These are phyloP conservation scores for Styela clava DNA, from an alignment of 23 tunicate genomes.

Conservation along the genomic window DNA sequence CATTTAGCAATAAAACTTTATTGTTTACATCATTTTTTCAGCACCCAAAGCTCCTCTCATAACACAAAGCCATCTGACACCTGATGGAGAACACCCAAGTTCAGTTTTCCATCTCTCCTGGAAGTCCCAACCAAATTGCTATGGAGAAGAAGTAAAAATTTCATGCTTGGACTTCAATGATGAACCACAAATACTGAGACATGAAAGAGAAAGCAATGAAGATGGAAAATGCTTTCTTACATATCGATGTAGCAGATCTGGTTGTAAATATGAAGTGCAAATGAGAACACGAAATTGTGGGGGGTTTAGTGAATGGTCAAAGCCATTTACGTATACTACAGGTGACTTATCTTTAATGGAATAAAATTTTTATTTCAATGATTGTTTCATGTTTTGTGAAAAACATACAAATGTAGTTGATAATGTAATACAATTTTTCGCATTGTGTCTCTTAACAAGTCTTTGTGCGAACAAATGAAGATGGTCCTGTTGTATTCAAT, in stretches of 20 bases:
- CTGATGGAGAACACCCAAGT: not conserved
- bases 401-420: no score
- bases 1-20: no score
- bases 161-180: not conserved
- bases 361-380: no score
- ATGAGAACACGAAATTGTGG: not conserved
- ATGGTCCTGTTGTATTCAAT: no score
- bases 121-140: not conserved
- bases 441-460: no score
- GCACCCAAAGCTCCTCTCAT: not conserved
- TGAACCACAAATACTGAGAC: not conserved
- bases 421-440: no score
- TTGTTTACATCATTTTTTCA: no score
- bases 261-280: not conserved
- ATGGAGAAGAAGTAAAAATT: not conserved
- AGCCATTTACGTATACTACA: not conserved
- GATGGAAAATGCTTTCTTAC: not conserved
- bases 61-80: not conserved
- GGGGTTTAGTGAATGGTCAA: not conserved
- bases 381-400: no score
- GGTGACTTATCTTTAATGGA: no score
- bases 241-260: not conserved
- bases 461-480: no score
- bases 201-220: not conserved
- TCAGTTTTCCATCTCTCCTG: not conserved